A percentile compares a stretch with the other conserved stretches of the same genome.
Conservation (phyloP, 1,140 invertebrate species). For the Protaetia brevitarsis region DNA sequence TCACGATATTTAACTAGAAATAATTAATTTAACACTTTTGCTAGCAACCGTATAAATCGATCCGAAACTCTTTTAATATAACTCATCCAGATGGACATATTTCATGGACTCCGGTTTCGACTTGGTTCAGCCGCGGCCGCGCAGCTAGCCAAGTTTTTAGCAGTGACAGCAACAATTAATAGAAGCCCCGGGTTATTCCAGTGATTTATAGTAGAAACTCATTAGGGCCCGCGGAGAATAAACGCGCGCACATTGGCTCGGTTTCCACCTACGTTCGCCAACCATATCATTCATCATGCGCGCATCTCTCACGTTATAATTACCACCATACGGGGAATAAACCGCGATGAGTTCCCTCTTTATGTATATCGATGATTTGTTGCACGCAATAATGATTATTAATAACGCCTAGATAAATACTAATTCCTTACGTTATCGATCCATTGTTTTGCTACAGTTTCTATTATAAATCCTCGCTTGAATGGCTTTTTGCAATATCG, state of each 20-base stretch:
- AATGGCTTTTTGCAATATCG: conserved; percentile 11
- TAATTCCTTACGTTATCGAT: conserved; percentile 13
- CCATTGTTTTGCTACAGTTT: conserved; percentile 18
- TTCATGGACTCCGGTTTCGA: conserved; percentile 29
- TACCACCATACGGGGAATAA: conserved; percentile 33
- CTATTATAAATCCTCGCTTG: conserved; percentile 6
- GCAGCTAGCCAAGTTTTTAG: conserved; percentile 28
- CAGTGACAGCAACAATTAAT: conserved; percentile 39
- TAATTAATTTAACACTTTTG: conserved; percentile 33
- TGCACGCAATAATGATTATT: conserved; percentile 28
- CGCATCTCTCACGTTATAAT: conserved; percentile 36
- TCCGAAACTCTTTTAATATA: conserved; percentile 27
- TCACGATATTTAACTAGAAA: background rate
- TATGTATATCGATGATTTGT: conserved; percentile 35
- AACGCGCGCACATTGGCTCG: conserved; percentile 1
- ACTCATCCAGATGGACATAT: conserved; percentile 31
- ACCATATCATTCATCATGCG: conserved; percentile 33
- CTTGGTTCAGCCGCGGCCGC: conserved; percentile 20
- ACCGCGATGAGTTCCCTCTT: conserved; percentile 23
- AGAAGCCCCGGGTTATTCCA: conserved; percentile 32
- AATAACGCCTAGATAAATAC: conserved; percentile 15
- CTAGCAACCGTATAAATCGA: conserved; percentile 30
- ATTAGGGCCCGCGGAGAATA: conserved; percentile 34
- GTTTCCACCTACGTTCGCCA: conserved; percentile 27
- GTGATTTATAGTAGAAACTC: conserved; percentile 40